These are phyloP conservation scores for Strix aluco DNA, from an alignment of 2,113 vertebrate species.

Conservation along the genomic window DNA sequence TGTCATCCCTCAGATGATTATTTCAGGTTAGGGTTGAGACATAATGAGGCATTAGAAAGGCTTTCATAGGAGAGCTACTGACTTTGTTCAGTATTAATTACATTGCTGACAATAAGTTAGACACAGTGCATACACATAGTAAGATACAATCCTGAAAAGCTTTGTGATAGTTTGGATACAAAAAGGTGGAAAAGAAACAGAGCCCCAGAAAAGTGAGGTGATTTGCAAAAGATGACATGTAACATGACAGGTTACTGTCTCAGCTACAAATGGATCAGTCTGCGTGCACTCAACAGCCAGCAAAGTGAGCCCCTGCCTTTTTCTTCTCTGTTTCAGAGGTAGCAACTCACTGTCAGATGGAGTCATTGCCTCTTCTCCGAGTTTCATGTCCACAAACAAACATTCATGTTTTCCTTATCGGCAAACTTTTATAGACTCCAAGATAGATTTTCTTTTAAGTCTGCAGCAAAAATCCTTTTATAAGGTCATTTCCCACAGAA, in stretches of 20 bases:
- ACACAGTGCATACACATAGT: fast-evolving
- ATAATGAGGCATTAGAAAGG: not conserved
- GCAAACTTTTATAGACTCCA: not conserved
- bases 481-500: not conserved
- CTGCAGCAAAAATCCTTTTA: not conserved
- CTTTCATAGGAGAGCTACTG: not conserved
- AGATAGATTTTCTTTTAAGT: not conserved
- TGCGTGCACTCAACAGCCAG: not conserved
- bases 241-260: not conserved
- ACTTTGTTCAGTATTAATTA: not conserved
- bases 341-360: not conserved
- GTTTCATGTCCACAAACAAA: not conserved
- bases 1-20: not conserved
- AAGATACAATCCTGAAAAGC: not conserved
- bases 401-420: not conserved
- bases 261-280: not conserved
- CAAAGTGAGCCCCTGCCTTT: not conserved
- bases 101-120: not conserved
- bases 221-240: not conserved
- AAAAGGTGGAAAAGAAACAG: not conserved
- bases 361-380: not conserved
- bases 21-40: not conserved
- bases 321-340: not conserved
- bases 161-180: not conserved
- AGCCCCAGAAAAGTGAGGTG: not conserved